Evolutionary conservation across 1,140 invertebrate species (phyloP).

Genomic region (Ips typographus): DNA sequence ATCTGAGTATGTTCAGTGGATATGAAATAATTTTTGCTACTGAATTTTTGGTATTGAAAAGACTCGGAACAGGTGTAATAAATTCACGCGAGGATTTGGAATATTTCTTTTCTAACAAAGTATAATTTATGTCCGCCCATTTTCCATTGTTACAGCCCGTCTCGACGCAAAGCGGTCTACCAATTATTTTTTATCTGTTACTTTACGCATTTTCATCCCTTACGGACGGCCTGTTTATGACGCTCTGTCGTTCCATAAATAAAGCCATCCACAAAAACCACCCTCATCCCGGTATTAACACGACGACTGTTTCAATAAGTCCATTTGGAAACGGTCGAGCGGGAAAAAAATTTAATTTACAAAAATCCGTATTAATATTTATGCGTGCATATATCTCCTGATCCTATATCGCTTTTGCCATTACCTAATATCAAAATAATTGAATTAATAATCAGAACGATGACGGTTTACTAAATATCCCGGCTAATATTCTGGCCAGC

Average conservation of each 20-base stretch:
- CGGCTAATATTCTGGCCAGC: neutral
- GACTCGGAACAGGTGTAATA: slow-evolving; percentile 3
- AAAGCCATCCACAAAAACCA: neutral
- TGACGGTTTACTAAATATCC: slow-evolving; percentile 1
- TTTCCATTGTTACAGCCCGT: slow-evolving; percentile 18
- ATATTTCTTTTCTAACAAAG: slow-evolving; percentile 11
- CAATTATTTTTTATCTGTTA: slow-evolving; percentile 24
- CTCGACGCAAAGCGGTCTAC: slow-evolving; percentile 15
- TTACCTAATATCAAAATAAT: neutral
- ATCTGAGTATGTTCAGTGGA: too few relatives aligned
- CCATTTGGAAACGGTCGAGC: neutral
- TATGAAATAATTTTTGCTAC: too few relatives aligned
- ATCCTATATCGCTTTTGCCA: neutral
- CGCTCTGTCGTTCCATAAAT: neutral
- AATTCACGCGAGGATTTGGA: slow-evolving; percentile 10
- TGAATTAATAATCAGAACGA: neutral
- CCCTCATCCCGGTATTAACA: neutral
- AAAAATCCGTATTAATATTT: neutral
- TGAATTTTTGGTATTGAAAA: too few relatives aligned
- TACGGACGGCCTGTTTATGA: slow-evolving; percentile 1
- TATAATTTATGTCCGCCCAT: slow-evolving; percentile 19
- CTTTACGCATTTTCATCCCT: slow-evolving; percentile 9
- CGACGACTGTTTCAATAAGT: neutral
- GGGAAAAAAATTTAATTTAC: neutral
- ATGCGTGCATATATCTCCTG: neutral